These are phyloP conservation scores for Trachops cirrhosus DNA, from an alignment of 2,797 vertebrate species.

Conservation along the genomic window DNA sequence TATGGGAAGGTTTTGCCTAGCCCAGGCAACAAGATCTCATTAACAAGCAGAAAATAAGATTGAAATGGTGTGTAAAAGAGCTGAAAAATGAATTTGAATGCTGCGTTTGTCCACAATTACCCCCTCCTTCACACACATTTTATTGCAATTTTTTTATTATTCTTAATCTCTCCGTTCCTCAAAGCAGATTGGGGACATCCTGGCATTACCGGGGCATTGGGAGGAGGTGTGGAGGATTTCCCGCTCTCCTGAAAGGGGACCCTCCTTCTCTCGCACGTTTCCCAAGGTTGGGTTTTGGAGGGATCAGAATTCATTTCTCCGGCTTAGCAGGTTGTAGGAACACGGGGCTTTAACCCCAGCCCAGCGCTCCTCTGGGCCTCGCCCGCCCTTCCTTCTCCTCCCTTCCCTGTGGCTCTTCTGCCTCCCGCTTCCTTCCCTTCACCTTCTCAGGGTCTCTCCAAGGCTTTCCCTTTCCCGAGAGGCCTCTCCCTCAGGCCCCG, in stretches of 20 bases:
- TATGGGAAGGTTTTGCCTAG: slow-evolving; percentile 97
- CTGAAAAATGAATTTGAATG: slow-evolving; percentile 99
- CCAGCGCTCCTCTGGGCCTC: not conserved
- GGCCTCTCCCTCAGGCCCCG: not conserved
- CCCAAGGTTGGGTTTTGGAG: slow-evolving; percentile 78
- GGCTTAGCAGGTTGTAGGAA: slow-evolving; percentile 81
- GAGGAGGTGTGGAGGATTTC: slow-evolving; percentile 86
- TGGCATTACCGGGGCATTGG: slow-evolving; percentile 85
- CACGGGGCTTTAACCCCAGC: slow-evolving; percentile 66
- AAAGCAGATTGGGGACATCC: slow-evolving; percentile 94
- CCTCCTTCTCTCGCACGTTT: slow-evolving; percentile 78
- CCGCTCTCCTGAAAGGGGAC: slow-evolving; percentile 84
- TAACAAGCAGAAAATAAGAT: slow-evolving; percentile 99
- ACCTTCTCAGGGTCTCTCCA: not conserved
- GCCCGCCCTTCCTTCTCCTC: not conserved
- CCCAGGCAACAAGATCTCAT: slow-evolving; percentile 99
- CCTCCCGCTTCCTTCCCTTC: not conserved
- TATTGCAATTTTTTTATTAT: slow-evolving; percentile 95
- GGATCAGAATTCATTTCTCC: slow-evolving; percentile 85
- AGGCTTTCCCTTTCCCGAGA: accelerated
- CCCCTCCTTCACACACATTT: slow-evolving; percentile 98
- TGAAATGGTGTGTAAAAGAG: slow-evolving; percentile 99
- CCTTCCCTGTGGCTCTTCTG: not conserved
- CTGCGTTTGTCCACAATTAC: slow-evolving; percentile 99
- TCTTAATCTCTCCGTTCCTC: slow-evolving; percentile 91